Conservation (phyloP, 2,888 invertebrate genomes). For the Tetheella fluctuosa region DNA sequence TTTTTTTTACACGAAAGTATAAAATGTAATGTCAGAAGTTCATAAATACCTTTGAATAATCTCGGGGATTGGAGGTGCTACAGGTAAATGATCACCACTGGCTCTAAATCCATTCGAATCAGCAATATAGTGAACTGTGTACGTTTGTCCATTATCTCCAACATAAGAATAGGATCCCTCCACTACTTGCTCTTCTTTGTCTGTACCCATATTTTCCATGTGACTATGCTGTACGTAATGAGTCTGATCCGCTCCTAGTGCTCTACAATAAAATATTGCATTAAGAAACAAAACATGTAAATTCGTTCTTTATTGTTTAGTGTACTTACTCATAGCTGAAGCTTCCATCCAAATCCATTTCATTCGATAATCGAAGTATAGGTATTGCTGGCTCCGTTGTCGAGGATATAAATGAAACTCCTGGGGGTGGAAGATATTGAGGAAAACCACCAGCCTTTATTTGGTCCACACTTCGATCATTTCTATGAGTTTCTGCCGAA, state of each 20-base stretch:
- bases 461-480: constrained; percentile 57
- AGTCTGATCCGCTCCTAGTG: constrained; percentile 80
- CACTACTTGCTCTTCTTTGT: constrained; percentile 85
- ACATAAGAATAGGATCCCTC: constrained; percentile 86
- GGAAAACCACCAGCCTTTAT: constrained; percentile 58
- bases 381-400: constrained; percentile 80
- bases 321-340: constrained; percentile 82
- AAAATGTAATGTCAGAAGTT: constrained; percentile 3
- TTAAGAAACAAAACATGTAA: constrained; percentile 1
- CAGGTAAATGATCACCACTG: constrained; percentile 90
- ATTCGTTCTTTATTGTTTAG: neutral
- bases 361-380: constrained; percentile 79
- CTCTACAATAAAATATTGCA: constrained; percentile 51
- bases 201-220: constrained; percentile 83
- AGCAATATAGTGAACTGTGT: constrained; percentile 87
- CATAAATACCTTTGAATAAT: constrained; percentile 85
- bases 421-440: constrained; percentile 62
- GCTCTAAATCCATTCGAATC: constrained; percentile 91
- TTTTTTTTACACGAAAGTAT: neutral
- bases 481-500: constrained; percentile 60
- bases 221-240: constrained; percentile 83
- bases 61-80: constrained; percentile 89
- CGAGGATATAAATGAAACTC: constrained; percentile 58
- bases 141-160: constrained; percentile 85
- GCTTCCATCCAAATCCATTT: constrained; percentile 83